Evolutionary conservation across 2,113 vertebrate species (phyloP), one percentile per base, ranked within the genome.

Genomic region (Ceyx margarethae): DNA sequence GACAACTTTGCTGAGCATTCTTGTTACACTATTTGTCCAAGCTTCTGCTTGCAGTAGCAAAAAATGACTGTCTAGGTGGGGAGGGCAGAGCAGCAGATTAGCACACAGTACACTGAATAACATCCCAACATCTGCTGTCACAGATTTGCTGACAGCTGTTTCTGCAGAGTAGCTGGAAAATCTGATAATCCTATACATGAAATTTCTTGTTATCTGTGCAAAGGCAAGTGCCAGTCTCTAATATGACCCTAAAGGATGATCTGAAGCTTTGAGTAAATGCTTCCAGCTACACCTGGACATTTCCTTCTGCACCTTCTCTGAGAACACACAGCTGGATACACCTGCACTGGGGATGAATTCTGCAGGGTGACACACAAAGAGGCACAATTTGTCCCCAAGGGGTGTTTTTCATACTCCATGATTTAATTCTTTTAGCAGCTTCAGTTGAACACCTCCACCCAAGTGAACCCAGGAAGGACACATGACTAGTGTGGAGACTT

Each of bases 101-200:
- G 67, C 78, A 62, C 92, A 89, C 20, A 22, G 86, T 35, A 89
- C 86, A 71, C 84, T 74, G 67, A 93, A n/a, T 54, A 89, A 89
- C 81, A 82, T 80, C 71, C 91, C 84, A 93, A 90, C 94, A 95
- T 92, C 95, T 96, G 96, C 72, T 95, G 81, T 40, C 95, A 94
- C 94, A 96, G 92, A 87, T 92, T 96, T 96, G 87, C 81, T 92
- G 92, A 93, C 95, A 94, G 94, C 89, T 95, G 94, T 91, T 96
- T 95, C 87, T 80, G 81, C 51, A 66, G 89, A 89, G 87, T 71
- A 89, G 58, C 81, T 91, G 87, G 91, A 80, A 93, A 95, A 94
- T 93, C 91, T 94, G 84, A 87, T 94, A 89, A 96, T 93, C 89
- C 62, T 89, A 76, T 93, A 94, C 75, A 77, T 82, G 75, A 95